A percentile compares a stretch with the other conserved stretches of the same genome.
These are phyloP conservation scores for Lepidurus apus DNA, from an alignment of 1,140 invertebrate species.

Conservation along the genomic window DNA sequence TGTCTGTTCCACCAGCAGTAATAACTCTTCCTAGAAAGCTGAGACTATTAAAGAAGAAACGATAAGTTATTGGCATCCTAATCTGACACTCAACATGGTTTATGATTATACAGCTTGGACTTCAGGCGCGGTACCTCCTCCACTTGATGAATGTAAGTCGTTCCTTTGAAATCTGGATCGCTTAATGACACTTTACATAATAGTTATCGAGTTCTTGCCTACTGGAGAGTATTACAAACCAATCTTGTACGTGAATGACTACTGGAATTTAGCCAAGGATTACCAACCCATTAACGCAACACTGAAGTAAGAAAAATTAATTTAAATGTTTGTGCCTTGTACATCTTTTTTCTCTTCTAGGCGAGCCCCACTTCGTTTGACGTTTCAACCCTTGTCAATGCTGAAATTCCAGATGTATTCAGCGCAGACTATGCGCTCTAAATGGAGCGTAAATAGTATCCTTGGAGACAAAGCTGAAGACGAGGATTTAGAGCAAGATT, in stretches of 20 bases:
- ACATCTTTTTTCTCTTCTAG: slow-evolving; percentile 38
- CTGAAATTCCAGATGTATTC: slow-evolving; percentile 96
- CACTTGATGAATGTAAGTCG: slow-evolving; percentile 78
- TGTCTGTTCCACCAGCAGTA: not conserved
- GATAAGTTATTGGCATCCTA: slow-evolving; percentile 98
- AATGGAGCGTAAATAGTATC: slow-evolving; percentile 55
- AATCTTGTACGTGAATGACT: slow-evolving; percentile 93
- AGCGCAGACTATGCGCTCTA: slow-evolving; percentile 83
- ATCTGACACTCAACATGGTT: slow-evolving; percentile 91
- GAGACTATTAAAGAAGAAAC: slow-evolving; percentile 78
- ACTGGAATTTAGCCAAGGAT: slow-evolving; percentile 96
- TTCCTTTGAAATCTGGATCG: not conserved
- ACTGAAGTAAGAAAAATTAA: slow-evolving; percentile 51
- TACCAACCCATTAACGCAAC: slow-evolving; percentile 91
- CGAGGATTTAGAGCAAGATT: slow-evolving; percentile 91
- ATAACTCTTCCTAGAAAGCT: slow-evolving; percentile 55
- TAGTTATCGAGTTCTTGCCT: slow-evolving; percentile 80
- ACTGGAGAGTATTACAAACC: slow-evolving; percentile 82
- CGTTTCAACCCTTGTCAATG: slow-evolving; percentile 88
- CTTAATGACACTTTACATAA: slow-evolving; percentile 39
- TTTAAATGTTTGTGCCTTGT: slow-evolving; percentile 22
- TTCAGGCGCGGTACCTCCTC: slow-evolving; percentile 73
- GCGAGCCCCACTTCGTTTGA: slow-evolving; percentile 62
- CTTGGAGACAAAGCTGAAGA: slow-evolving; percentile 59
- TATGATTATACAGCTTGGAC: slow-evolving; percentile 93